Conservation (phyloP, 2,888 invertebrate species). For the Nesidiocoris tenuis region DNA sequence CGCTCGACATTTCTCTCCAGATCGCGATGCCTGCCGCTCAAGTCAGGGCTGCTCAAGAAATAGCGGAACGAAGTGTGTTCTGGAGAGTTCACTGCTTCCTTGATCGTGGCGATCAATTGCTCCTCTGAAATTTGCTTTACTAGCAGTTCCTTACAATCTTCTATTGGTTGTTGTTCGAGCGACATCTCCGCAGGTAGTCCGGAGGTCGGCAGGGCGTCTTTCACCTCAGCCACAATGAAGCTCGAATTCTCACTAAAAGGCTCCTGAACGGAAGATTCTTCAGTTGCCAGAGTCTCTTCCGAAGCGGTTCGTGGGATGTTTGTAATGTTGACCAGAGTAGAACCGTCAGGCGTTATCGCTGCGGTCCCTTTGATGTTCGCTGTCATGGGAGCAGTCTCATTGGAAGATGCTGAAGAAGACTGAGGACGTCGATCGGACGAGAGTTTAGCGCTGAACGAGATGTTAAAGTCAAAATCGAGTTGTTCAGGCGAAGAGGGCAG, state of each 20-base stretch:
- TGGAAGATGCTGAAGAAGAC: background rate
- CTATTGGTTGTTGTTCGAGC: background rate
- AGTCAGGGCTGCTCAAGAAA: constrained; percentile 5
- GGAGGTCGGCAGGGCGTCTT: background rate
- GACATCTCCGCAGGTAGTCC: background rate
- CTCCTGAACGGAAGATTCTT: background rate
- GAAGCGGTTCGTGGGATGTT: background rate
- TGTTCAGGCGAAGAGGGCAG: background rate
- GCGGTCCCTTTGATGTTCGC: constrained; percentile 21
- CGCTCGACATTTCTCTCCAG: constrained; percentile 26
- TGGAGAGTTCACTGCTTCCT: constrained; percentile 11
- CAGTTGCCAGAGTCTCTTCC: background rate
- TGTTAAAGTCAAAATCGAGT: constrained; percentile 26
- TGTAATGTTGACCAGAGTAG: constrained; percentile 2
- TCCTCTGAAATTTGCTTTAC: background rate
- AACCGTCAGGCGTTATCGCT: constrained; percentile 14
- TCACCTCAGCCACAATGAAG: constrained; percentile 7
- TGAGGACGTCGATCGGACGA: background rate
- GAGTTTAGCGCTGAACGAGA: constrained; percentile 23
- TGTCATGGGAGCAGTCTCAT: constrained; percentile 2
- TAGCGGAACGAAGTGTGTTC: constrained; percentile 26
- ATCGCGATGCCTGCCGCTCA: background rate
- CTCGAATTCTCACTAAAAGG: background rate
- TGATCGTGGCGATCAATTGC: background rate
- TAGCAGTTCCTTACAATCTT: background rate